Conservation (phyloP, 1,140 invertebrate species). For the Odontomachus brunneus region DNA sequence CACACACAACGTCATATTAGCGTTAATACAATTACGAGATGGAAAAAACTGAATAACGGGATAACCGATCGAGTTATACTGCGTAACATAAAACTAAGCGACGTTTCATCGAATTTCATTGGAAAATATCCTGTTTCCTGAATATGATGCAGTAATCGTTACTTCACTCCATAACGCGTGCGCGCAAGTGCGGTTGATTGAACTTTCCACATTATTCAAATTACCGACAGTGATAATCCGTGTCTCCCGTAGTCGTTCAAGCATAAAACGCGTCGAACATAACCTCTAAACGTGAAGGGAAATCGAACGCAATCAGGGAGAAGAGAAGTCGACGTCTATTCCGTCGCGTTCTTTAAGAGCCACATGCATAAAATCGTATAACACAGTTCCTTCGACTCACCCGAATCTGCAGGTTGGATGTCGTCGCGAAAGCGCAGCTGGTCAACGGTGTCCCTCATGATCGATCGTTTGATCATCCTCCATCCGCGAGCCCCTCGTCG, state of each 20-base stretch:
- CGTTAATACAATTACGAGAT: neutral
- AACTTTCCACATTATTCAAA: neutral
- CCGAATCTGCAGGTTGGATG: neutral
- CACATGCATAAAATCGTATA: neutral
- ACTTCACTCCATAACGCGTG: neutral
- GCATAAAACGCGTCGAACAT: neutral
- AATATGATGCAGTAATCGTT: neutral
- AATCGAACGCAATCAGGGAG: neutral
- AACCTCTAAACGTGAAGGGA: neutral
- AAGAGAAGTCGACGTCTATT: neutral
- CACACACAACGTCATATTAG: neutral
- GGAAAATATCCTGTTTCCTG: constrained; percentile 1
- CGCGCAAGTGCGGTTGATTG: neutral
- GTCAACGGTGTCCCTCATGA: constrained; percentile 1
- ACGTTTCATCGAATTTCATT: constrained; percentile 24
- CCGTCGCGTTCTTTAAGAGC: neutral
- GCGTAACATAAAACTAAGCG: neutral
- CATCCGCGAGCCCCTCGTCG: constrained; percentile 13
- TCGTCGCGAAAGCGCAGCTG: neutral
- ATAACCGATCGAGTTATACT: constrained; percentile 1
- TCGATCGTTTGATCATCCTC: constrained; percentile 2
- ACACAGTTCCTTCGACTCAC: constrained; percentile 16
- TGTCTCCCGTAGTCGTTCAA: neutral
- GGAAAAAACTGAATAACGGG: neutral
- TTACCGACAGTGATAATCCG: neutral